Conservation (phyloP, 2,888 invertebrate genomes). For the Gerris lacustris region DNA sequence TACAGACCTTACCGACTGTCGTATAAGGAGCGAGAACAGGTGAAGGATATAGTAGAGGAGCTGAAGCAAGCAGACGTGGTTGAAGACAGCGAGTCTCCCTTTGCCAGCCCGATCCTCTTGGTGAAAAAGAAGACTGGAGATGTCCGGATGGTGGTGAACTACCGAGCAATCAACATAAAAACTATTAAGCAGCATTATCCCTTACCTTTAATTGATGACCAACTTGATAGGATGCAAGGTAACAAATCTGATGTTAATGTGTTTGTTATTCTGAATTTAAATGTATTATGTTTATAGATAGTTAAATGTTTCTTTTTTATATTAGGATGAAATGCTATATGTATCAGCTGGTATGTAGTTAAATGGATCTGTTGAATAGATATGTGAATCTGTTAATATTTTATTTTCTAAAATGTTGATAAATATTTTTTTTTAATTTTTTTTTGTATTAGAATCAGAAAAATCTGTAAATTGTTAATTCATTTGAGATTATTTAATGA, state of each 20-base stretch:
- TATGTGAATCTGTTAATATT: too few relatives aligned
- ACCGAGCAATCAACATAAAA: background rate
- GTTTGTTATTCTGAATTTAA: too few relatives aligned
- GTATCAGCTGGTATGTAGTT: too few relatives aligned
- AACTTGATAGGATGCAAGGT: background rate
- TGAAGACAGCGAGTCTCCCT: background rate
- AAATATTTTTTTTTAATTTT: too few relatives aligned
- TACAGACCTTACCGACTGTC: background rate
- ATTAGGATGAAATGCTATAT: too few relatives aligned
- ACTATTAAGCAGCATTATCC: background rate
- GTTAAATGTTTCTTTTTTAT: too few relatives aligned
- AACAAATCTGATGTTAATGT: background rate
- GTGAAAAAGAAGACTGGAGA: conserved; percentile 4
- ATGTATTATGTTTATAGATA: too few relatives aligned
- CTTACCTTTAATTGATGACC: background rate
- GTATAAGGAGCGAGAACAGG: background rate
- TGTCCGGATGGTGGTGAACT: background rate
- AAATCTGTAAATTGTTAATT: too few relatives aligned
- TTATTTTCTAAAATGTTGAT: too few relatives aligned
- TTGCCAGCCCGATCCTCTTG: background rate
- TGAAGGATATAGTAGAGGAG: background rate
- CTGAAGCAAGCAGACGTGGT: background rate
- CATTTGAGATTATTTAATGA: too few relatives aligned
- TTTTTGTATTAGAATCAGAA: too few relatives aligned
- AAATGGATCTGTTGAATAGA: too few relatives aligned